Conservation (phyloP, 1,140 invertebrate species). For the Danaus melanippus region DNA sequence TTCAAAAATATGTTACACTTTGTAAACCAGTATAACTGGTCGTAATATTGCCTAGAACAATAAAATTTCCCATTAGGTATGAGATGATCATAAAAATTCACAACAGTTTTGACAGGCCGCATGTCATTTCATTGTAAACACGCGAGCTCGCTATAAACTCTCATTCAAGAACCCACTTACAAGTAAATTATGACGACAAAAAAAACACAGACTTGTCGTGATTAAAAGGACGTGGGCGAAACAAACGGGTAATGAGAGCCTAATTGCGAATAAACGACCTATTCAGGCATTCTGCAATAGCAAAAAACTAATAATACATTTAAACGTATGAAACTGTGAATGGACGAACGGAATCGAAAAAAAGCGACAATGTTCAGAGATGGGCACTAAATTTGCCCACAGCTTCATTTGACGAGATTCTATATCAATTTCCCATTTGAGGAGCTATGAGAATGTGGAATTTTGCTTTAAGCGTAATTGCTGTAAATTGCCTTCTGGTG, state of each 20-base stretch:
- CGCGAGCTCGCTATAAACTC: constrained; percentile 32
- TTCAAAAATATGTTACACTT: no score
- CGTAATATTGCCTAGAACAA: constrained; percentile 17
- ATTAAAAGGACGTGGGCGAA: constrained; percentile 50
- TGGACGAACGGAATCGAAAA: constrained; percentile 20
- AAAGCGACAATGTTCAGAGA: constrained; percentile 1
- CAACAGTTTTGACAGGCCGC: constrained; percentile 14
- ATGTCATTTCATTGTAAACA: constrained; percentile 33
- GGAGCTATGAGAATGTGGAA: constrained; percentile 13
- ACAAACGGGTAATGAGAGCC: constrained; percentile 50
- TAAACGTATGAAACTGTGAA: constrained; percentile 31
- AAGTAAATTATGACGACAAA: constrained; percentile 40
- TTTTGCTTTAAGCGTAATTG: constrained; percentile 12
- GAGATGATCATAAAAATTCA: constrained; percentile 15
- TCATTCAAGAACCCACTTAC: constrained; percentile 39
- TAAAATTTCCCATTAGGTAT: constrained; percentile 9
- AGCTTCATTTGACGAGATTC: constrained; percentile 12
- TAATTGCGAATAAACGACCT: constrained; percentile 58
- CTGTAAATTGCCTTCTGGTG: constrained; percentile 11
- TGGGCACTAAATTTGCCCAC: constrained; percentile 5
- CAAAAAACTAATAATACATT: constrained; percentile 49
- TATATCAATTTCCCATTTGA: constrained; percentile 15
- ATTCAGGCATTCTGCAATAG: constrained; percentile 44
- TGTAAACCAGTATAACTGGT: constrained; percentile 7
- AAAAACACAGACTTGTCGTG: constrained; percentile 24